Base-by-base conservation (phyloP, 2,113 vertebrate genomes). In the Meriones unguiculatus region DNA sequence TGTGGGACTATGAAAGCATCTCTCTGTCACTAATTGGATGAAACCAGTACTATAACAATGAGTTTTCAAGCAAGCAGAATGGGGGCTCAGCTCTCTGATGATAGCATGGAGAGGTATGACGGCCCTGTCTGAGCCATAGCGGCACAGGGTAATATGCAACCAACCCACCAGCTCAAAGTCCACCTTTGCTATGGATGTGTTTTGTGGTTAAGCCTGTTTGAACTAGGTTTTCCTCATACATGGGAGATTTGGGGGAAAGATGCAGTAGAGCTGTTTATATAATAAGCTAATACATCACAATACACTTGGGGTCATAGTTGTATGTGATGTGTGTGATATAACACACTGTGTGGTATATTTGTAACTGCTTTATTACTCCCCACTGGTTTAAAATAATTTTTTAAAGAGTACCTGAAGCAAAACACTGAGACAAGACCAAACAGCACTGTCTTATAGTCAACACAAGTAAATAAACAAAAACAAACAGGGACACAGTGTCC, bases 371-470 rank as follows among this genome's bases (percentile, higher is more conserved):
- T 20, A 52, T 78, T 14, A 2, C 52, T 62, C 25, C 12, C 15
- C 15, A 90, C 84, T 75, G 41, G 12, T 75, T 52, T 69, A 52
- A 52, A 69, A 50, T 35, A 7, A 3, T 11, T 82, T 57, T 25
- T 67, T 52, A 35, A 92, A 32, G 30, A 81, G 75, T 6, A 91
- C 5, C 38, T 94, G 54, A 94, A 50, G 14, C 54, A 89, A 93
- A 96, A 69, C 82, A 54, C 41, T 73, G 14, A 28, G n/a, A 32
- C n/a, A 91, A 87, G n/a, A 22, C 38, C 22, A 91, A 96, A 6
- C 13, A 11, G 14, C 30, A 89, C 73, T 25, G 77, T 65, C 32
- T 75, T 12, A 76, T 70, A 76, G 32, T 82, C 25, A 95, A 87
- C 38, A 4, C 24, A 84, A 84, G 24, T 30, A 41, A 84, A 41